Conservation (phyloP, 2,888 invertebrate species). For the Drosophila kambysellisi region DNA sequence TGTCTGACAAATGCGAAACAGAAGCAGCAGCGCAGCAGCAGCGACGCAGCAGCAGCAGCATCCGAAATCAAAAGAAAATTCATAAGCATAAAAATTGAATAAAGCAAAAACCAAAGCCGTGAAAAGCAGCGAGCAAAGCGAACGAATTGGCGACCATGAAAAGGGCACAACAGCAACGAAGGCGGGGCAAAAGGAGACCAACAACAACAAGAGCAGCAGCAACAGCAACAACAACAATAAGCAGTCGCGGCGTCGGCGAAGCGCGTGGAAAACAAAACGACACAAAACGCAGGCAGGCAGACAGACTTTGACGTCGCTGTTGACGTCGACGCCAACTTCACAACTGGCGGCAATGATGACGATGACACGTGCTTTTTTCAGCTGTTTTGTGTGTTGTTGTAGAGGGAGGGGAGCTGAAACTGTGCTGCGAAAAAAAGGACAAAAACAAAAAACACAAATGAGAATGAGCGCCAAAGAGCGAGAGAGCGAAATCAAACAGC, state of each 20-base stretch:
- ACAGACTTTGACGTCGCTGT: slow-evolving; percentile 59
- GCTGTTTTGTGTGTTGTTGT: slow-evolving; percentile 74
- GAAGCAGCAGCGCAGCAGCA: slow-evolving; percentile 26
- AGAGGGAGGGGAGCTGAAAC: neutral
- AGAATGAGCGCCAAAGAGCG: slow-evolving; percentile 34
- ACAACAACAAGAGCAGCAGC: slow-evolving; percentile 10
- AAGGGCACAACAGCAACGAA: slow-evolving; percentile 46
- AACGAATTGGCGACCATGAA: slow-evolving; percentile 68
- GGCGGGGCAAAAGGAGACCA: slow-evolving; percentile 23
- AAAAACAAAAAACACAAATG: slow-evolving; percentile 70
- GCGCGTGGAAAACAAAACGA: slow-evolving; percentile 60
- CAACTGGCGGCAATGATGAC: slow-evolving; percentile 52
- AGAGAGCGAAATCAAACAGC: slow-evolving; percentile 51
- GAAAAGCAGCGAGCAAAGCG: slow-evolving; percentile 49
- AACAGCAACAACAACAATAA: slow-evolving; percentile 10
- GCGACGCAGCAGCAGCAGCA: slow-evolving; percentile 27
- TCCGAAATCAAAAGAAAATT: slow-evolving; percentile 67
- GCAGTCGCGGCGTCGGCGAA: slow-evolving; percentile 33
- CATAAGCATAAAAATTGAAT: slow-evolving; percentile 75
- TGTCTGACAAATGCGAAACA: slow-evolving; percentile 66
- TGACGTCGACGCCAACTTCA: slow-evolving; percentile 37
- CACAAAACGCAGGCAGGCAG: slow-evolving; percentile 65
- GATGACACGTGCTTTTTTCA: slow-evolving; percentile 85
- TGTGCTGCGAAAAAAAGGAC: slow-evolving; percentile 71
- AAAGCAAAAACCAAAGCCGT: slow-evolving; percentile 51